Conservation (phyloP, 2,113 vertebrate genomes). For the Opisthocomus hoazin region DNA sequence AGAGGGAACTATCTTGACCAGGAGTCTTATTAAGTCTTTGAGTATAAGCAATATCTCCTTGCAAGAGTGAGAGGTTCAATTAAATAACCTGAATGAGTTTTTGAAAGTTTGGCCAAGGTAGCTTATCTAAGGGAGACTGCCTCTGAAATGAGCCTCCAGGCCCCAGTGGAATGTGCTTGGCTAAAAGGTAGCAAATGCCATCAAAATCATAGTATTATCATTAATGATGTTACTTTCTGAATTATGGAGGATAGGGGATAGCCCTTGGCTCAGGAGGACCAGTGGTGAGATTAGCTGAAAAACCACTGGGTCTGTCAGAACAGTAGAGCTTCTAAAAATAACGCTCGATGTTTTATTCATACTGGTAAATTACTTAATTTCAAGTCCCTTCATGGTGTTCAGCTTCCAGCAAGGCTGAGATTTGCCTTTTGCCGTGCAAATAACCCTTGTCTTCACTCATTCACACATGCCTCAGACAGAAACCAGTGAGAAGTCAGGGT, state of each 20-base stretch:
- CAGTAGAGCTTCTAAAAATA: constrained; percentile 32
- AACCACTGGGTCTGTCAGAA: not conserved
- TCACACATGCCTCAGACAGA: not conserved
- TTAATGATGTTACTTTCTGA: not conserved
- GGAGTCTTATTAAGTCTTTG: constrained; percentile 13
- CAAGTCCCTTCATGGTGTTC: not conserved
- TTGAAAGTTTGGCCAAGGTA: constrained; percentile 23
- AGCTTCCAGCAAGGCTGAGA: not conserved
- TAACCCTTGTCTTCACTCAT: not conserved
- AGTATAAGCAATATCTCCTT: not conserved
- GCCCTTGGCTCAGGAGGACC: not conserved
- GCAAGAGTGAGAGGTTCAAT: not conserved
- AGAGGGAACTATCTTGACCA: not conserved
- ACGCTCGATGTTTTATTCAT: not conserved
- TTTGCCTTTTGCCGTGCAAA: not conserved
- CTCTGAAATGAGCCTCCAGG: not conserved
- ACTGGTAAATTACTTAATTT: not conserved
- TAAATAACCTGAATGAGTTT: constrained; percentile 23
- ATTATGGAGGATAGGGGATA: not conserved
- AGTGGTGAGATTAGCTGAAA: not conserved
- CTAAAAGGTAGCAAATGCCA: constrained; percentile 15
- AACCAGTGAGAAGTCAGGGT: not conserved
- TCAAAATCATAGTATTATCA: not conserved
- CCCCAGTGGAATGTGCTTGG: not conserved
- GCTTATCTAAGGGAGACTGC: not conserved